These are phyloP conservation scores for Micrasema longulum DNA, from an alignment of 1,140 invertebrate genomes.

Conservation along the genomic window DNA sequence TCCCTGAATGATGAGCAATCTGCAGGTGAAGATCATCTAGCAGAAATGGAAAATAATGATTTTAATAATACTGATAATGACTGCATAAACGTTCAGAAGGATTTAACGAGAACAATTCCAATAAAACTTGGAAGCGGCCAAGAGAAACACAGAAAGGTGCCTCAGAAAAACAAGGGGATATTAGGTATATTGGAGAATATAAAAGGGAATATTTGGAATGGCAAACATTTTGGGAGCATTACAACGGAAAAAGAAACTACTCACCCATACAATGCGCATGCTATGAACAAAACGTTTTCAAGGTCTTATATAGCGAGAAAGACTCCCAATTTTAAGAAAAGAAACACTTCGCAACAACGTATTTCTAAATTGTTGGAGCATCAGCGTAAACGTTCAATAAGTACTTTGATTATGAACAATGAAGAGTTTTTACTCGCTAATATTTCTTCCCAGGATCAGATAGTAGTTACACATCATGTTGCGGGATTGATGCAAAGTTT, in stretches of 20 bases:
- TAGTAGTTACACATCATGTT: background rate
- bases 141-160: background rate
- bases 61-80: constrained; percentile 1
- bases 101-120: constrained; percentile 1
- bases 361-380: constrained; percentile 13
- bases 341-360: constrained; percentile 12
- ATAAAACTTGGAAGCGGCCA: constrained; percentile 1
- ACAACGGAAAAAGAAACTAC: constrained; percentile 12
- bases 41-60: constrained; percentile 47
- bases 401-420: constrained; percentile 18
- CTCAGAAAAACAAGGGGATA: constrained; percentile 40
- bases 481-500: background rate
- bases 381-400: constrained; percentile 29
- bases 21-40: constrained; percentile 56
- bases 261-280: background rate
- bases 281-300: constrained; percentile 35
- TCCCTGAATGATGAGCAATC: constrained; percentile 56
- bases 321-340: constrained; percentile 25
- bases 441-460: constrained; percentile 36
- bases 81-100: background rate
- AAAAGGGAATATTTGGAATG: constrained; percentile 24
- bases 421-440: constrained; percentile 45
- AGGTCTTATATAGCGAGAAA: constrained; percentile 35
- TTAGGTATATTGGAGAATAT: constrained; percentile 48
- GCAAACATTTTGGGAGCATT: constrained; percentile 1